These are phyloP conservation scores for Aphrocallistes beatrix DNA, from an alignment of 37 sponge, comb jelly and placozoan genomes.

Conservation along the genomic window DNA sequence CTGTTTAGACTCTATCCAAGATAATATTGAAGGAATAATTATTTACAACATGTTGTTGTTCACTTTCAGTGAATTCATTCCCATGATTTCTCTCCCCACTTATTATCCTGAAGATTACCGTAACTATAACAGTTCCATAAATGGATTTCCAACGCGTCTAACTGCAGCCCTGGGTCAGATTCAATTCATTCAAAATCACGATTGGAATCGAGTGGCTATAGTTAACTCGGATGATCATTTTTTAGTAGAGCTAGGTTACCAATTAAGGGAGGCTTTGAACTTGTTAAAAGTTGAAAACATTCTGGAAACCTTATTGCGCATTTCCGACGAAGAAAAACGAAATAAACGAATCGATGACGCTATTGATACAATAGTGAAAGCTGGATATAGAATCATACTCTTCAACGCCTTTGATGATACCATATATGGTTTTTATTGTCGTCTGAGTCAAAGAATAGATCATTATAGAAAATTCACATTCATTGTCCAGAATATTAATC, in stretches of 20 bases:
- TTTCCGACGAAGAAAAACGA: too few relatives aligned
- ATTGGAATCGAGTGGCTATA: not conserved
- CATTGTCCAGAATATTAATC: not conserved
- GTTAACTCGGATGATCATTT: not conserved
- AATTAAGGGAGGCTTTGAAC: not conserved
- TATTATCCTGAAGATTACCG: too few relatives aligned
- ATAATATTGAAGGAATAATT: not conserved
- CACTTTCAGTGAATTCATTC: not conserved
- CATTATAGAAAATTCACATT: not conserved
- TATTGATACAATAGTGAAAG: not conserved
- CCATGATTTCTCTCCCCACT: too few relatives aligned
- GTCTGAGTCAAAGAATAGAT: not conserved
- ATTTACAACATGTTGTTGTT: not conserved
- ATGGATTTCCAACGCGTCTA: not conserved
- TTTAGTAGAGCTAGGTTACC: not conserved
- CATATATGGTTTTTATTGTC: not conserved
- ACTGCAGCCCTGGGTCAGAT: not conserved
- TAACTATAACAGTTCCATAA: too few relatives aligned
- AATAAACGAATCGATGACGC: too few relatives aligned
- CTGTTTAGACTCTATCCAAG: not conserved
- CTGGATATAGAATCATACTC: not conserved
- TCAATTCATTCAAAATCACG: not conserved
- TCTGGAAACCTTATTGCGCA: not conserved
- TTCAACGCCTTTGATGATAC: not conserved
- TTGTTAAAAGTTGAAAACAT: not conserved